Evolutionary conservation across 2,113 vertebrate genomes (phyloP).

Genomic region (Varanus salvator): DNA sequence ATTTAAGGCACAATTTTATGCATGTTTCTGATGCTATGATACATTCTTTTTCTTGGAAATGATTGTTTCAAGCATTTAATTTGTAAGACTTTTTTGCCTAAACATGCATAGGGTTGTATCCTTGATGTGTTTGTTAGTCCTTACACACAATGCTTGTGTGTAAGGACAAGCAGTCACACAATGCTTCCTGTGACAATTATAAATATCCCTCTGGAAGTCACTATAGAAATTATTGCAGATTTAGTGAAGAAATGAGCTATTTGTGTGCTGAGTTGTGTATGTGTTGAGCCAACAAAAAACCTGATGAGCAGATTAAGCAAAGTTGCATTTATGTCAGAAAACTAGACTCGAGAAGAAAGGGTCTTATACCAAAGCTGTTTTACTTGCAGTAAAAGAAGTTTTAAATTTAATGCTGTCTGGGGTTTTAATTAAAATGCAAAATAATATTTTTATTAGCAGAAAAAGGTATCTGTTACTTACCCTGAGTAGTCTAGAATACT

Average conservation of each 20-base stretch:
- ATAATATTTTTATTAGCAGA: constrained; percentile 3
- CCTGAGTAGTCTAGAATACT: neutral
- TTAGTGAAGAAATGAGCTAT: neutral
- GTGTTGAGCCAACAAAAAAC: neutral
- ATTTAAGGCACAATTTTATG: neutral
- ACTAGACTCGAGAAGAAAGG: neutral
- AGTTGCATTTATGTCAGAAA: neutral
- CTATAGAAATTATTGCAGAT: neutral
- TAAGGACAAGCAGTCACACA: no score
- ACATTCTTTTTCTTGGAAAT: no score
- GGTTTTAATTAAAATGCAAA: constrained; percentile 21
- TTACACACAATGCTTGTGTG: no score
- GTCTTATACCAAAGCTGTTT: neutral
- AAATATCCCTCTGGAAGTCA: no score
- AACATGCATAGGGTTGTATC: no score
- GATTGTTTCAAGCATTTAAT: no score
- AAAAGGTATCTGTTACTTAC: neutral
- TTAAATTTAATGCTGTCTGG: neutral
- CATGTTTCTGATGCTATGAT: no score
- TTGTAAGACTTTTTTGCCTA: no score
- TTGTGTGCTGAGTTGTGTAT: neutral
- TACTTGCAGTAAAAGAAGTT: neutral
- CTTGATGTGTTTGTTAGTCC: no score
- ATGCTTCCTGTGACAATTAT: no score
- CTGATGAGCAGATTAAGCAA: neutral